Conservation (phyloP, 2,888 invertebrate species). For the Drosophila vallismaia region DNA sequence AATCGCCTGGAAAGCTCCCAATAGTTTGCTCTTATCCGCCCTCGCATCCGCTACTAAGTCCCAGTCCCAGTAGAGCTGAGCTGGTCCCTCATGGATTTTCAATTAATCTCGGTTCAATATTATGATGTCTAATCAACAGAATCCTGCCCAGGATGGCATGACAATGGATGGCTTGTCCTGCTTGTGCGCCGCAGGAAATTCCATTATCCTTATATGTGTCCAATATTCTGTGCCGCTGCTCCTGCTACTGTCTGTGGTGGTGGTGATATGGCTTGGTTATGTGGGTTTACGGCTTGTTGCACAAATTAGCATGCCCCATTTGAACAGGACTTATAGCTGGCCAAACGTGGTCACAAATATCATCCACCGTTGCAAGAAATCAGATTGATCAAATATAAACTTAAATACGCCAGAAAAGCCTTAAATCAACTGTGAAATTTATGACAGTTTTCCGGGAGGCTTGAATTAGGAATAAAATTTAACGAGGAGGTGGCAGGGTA, state of each 20-base stretch:
- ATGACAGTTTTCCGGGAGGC: slow-evolving; percentile 49
- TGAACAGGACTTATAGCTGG: slow-evolving; percentile 39
- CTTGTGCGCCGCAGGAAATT: slow-evolving; percentile 26
- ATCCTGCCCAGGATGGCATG: slow-evolving; percentile 31
- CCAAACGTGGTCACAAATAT: slow-evolving; percentile 48
- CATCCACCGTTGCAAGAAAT: slow-evolving; percentile 53
- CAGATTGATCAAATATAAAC: background rate
- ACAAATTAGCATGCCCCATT: slow-evolving; percentile 73
- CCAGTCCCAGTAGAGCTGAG: slow-evolving; percentile 6
- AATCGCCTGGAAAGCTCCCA: slow-evolving; percentile 30
- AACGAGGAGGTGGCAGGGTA: background rate
- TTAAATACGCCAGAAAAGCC: slow-evolving; percentile 5
- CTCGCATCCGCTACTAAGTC: slow-evolving; percentile 6
- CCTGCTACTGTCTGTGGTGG: background rate
- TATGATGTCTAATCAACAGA: slow-evolving; percentile 47
- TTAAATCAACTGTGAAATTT: slow-evolving; percentile 70
- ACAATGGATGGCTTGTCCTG: slow-evolving; percentile 22
- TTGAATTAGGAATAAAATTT: slow-evolving; percentile 2
- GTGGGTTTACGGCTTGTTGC: slow-evolving; percentile 66
- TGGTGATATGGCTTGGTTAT: slow-evolving; percentile 36
- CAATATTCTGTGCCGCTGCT: background rate
- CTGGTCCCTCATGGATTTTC: slow-evolving; percentile 26
- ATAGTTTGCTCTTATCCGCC: slow-evolving; percentile 10
- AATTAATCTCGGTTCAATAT: slow-evolving; percentile 47
- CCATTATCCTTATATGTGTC: slow-evolving; percentile 33